Base-by-base conservation (phyloP, 1,140 invertebrate genomes). In the Cydia strobilella region DNA sequence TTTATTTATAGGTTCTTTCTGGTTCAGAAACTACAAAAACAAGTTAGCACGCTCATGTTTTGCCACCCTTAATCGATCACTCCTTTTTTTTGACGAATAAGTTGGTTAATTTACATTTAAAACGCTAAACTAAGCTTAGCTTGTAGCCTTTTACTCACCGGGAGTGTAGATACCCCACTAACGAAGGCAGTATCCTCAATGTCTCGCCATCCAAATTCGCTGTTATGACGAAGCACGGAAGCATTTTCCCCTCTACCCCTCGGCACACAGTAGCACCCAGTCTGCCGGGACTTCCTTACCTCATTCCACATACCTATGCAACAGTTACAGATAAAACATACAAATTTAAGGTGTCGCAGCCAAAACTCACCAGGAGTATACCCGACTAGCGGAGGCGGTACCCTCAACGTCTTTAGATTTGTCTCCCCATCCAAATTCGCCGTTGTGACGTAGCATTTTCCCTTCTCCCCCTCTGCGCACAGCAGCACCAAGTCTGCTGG, bases 391-490 rank as follows among this genome's bases (percentile, higher is more conserved):
- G 91, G 83, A 0, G 87, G 82, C 0, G 94, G 94, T 5, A 94
- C 94, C 74, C 92, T 84, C 86, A 96, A 92, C 3, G 99, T 98
- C 94, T 99, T 99, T 18, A 99, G 92, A 94, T 99, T 99, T 0
- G 99, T 99, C 92, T 99, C 99, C 6, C 99, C 99, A 92, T 99
- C 99, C 76, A 99, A 93, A 94, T 99, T 99, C 42, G 99, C 97
- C 0, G 99, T 99, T 92, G 99, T 99, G 80, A 99, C 98, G 88
- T 99, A 99, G 91, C 98, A 99, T 94, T 99, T 98, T 20, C 97
- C 97, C 90, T 98, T 96, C 2, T 98, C 97, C 90, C 99, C 98
- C 85, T 98, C 98, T 72, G 87, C 94, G 15, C 95, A 94, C 5
- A 98, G 85, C 62, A 98, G 84, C 1, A 98, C 94, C 54, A 97